A percentile compares a stretch with the other conserved stretches of the same genome.
phyloP scores from a whole-genome alignment of 1,140 invertebrate genomes.

The Rhagoletis zephyria region DNA sequence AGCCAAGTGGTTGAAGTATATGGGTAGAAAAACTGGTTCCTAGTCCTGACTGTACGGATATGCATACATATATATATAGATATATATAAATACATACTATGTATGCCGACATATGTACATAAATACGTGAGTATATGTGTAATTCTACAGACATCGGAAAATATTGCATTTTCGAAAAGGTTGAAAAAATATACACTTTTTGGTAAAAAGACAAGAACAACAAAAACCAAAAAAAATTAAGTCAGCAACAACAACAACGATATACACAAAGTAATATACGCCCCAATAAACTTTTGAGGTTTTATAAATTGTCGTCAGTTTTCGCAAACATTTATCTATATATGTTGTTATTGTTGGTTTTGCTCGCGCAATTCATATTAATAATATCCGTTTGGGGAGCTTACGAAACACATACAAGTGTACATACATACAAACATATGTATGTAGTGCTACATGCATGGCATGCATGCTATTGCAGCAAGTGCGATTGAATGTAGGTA shows the following conservation, averaged over 20 bases:
- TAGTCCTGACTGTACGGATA: not conserved
- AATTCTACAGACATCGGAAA: not conserved
- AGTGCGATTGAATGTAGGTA: not conserved
- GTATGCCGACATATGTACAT: not conserved
- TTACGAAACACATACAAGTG: not conserved
- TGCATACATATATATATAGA: not conserved
- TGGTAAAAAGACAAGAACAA: not conserved
- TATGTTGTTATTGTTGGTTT: constrained; percentile 27
- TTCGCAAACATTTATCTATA: constrained; percentile 26
- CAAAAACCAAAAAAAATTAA: not conserved
- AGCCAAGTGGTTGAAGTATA: no score
- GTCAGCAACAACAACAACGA: constrained; percentile 5
- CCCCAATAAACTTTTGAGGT: constrained; percentile 50
- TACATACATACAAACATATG: not conserved
- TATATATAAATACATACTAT: not conserved
- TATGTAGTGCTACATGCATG: constrained; percentile 32
- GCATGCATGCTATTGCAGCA: not conserved
- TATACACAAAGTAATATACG: not conserved
- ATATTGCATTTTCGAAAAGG: not conserved
- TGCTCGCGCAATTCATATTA: constrained; percentile 44
- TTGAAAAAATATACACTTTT: not conserved
- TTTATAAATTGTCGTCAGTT: constrained; percentile 47
- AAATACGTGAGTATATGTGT: not conserved
- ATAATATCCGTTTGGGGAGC: constrained; percentile 54
- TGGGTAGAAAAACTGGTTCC: no score